phyloP scores from a whole-genome alignment of 2,797 vertebrate species.

The Melanogrammus aeglefinus region DNA sequence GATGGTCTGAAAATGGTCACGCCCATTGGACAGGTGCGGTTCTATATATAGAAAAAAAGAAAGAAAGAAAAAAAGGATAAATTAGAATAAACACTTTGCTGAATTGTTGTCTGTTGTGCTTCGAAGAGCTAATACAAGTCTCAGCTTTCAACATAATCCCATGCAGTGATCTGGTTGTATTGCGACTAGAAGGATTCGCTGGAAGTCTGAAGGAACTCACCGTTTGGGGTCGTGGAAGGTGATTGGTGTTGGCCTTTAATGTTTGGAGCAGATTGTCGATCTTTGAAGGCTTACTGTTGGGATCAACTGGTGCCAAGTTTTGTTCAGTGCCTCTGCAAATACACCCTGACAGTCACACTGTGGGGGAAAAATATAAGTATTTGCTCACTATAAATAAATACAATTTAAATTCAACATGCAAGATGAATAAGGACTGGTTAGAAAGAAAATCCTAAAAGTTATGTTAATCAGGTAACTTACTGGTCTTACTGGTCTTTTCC shows the following conservation, averaged over 20 bases:
- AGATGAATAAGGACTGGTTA: not conserved
- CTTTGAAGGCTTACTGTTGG: not conserved
- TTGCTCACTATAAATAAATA: not conserved
- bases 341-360: not conserved
- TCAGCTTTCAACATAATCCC: not conserved
- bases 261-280: not conserved
- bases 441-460: not conserved
- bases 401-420: not conserved
- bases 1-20: no score
- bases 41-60: not conserved
- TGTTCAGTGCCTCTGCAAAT: not conserved
- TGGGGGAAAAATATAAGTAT: not conserved
- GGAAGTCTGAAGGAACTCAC: not conserved
- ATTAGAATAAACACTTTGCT: not conserved
- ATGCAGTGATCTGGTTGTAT: not conserved
- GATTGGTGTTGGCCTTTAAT: not conserved
- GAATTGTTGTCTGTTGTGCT: not conserved
- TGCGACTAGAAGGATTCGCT: not conserved
- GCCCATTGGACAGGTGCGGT: not conserved
- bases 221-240: not conserved
- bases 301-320: not conserved
- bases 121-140: not conserved
- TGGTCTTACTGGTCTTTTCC: no score
- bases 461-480: not conserved
- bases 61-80: not conserved